Percentiles rank a stretch among this genome's conserved stretches.
These are phyloP conservation scores for Smithornis capensis DNA, from an alignment of 2,113 vertebrate species.

Conservation along the genomic window DNA sequence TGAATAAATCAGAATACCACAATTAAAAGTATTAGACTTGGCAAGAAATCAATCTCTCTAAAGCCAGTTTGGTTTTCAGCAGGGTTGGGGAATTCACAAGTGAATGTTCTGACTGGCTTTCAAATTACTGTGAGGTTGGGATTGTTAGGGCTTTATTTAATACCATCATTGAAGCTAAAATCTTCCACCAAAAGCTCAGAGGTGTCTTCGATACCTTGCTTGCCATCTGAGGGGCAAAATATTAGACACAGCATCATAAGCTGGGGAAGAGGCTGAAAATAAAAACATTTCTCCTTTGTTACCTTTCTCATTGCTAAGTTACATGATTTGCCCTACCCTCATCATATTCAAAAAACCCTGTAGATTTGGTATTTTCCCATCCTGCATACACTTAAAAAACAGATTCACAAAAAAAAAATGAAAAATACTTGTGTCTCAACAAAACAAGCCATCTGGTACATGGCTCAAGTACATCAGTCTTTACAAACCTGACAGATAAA, in stretches of 20 bases:
- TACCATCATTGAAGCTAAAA: background rate
- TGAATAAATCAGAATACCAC: constrained; percentile 15
- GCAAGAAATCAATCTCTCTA: background rate
- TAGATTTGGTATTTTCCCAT: background rate
- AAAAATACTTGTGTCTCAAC: background rate
- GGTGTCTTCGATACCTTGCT: background rate
- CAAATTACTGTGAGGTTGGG: background rate
- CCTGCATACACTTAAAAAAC: background rate
- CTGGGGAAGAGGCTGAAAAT: background rate
- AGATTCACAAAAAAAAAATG: background rate
- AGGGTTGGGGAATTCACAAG: background rate
- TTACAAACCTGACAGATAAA: background rate
- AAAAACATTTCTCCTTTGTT: background rate
- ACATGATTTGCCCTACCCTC: background rate
- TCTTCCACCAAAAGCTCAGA: background rate
- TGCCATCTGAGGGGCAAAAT: background rate
- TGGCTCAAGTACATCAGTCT: background rate
- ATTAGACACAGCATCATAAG: background rate
- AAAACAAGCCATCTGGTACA: background rate
- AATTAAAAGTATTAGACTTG: constrained; percentile 18
- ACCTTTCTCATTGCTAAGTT: background rate
- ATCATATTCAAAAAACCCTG: background rate
- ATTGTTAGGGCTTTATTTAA: background rate
- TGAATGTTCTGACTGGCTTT: background rate
- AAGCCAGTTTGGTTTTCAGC: background rate